Evolutionary conservation across 30 jellyfish, hydroid and myxozoan species (phyloP), one percentile per base, ranked within the genome.

Genomic region (Phacellophora camtschatica): DNA sequence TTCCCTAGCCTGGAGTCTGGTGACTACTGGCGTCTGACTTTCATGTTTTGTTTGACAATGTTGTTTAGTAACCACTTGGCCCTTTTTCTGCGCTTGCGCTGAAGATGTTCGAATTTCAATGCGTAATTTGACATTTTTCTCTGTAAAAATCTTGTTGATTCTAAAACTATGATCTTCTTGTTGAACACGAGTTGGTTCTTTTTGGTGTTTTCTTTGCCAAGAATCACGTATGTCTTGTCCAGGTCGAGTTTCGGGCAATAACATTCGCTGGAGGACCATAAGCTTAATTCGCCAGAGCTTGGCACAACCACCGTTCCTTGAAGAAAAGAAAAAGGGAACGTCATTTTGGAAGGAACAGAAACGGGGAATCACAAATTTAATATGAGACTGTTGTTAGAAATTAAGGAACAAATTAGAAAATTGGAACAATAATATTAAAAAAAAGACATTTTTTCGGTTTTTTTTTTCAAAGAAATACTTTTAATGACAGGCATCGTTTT

Each of bases 71-170:
- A 43, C 86, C 34, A 50, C 19, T 46, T 51, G 28, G 54, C 46
- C 64, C 35, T 50, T 64, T 53, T 72, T 7, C 74, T 62, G 51
- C 89, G 27, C 31, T 35, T 77, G n/a, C 13, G 43, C 75, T 59
- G 32, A 0, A 68, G 49, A 24, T 63, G 32, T 56, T 77, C 67
- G 33, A 39, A 77, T 46, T 61, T 77, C 25, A 42, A 45, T 23
- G 89, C 70, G 51, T 77, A 62, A 18, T 77, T 77, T 28, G 35
- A 33, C 81, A 77, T 59, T 48, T 37, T 77, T 45, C 35, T 61
- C 41, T 77, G 71, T 11, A 59, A 46, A 63, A n/a, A 27, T 25
- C 77, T 46, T 11, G 92, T 10, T 2, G 77, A 31, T 0, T 18
- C 34, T 23, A 45, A 48, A 3, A 49, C 63, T 20, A 65, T 81